Conservation (phyloP, 2,113 vertebrate genomes). For the Sebastes fasciatus region DNA sequence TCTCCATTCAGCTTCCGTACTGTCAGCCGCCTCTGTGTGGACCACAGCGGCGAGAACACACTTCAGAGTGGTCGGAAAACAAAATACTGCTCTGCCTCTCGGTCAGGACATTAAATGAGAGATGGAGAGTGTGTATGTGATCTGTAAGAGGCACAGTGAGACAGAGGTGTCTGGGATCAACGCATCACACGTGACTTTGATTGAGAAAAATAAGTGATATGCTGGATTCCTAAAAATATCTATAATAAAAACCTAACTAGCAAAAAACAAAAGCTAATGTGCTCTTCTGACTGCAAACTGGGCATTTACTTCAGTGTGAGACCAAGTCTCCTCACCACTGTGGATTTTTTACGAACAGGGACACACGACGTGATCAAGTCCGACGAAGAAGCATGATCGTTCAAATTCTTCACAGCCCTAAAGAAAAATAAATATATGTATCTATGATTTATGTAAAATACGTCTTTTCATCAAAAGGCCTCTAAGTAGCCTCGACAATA, state of each 20-base stretch:
- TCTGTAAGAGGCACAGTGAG: constrained; percentile 31
- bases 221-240: constrained; percentile 72
- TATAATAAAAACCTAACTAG: constrained; percentile 73
- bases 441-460: constrained; percentile 80
- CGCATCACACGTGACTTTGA: constrained; percentile 47
- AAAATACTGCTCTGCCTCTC: constrained; percentile 45
- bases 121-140: constrained; percentile 29
- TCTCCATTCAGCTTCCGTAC: constrained; percentile 57
- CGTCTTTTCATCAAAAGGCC: constrained; percentile 65
- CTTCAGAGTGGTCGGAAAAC: constrained; percentile 32
- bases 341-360: constrained; percentile 51
- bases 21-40: constrained; percentile 11
- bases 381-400: constrained; percentile 50
- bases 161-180: constrained; percentile 65
- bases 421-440: constrained; percentile 81
- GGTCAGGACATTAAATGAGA: constrained; percentile 31
- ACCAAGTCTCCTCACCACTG: constrained; percentile 17
- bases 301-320: constrained; percentile 33
- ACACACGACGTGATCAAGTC: constrained; percentile 47
- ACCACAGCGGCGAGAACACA: constrained; percentile 26
- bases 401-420: constrained; percentile 61
- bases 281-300: constrained; percentile 65
- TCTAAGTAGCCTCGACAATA: constrained; percentile 46
- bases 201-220: constrained; percentile 63
- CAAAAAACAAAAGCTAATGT: constrained; percentile 59